Evolutionary conservation across 2,113 vertebrate genomes (phyloP), one percentile per base, ranked within the genome.

Genomic region (Rhinolophus ferrumequinum): DNA sequence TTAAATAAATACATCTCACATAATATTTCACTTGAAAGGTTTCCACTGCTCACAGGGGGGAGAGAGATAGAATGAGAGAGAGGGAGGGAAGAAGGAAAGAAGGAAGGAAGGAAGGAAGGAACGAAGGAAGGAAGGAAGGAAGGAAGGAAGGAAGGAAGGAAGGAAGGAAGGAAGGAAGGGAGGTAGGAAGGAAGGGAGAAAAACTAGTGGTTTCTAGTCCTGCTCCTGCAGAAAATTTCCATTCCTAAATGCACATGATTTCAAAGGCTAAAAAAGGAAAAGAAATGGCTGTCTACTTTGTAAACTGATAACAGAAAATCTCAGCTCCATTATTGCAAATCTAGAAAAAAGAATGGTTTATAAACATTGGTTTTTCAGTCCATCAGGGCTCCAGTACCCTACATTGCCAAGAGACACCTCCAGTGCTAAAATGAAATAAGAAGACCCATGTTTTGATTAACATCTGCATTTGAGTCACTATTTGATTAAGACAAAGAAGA

Each of bases 341-440:
- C 86, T 66, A 82, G 88, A 93, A 86, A 84, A 95, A 97, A 89
- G 82, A 89, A 91, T 66, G 79, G 91, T 93, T 96, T 95, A 94
- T 94, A 93, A 97, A 95, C 96, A 97, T 87, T 97, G 72, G 67
- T 86, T 95, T 97, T 96, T 76, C 89, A 89, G 44, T 67, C 92
- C 83, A 73, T 90, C 92, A 83, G 86, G 84, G 41, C 38, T 0
- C 62, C 73, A 64, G 94, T 80, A 75, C 85, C 72, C 73, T 66
- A 81, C n/a, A 81, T 96, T 96, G 95, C 96, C 94, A 97, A 94
- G 97, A 95, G 95, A 97, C 88, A 96, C 72, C 91, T 94, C 64
- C 62, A 70, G 52, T 9, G 93, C 88, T 93, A 93, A 97, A 93
- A 97, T 95, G 97, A 96, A 96, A 76, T 93, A 80, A 95, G 89